Conservation (phyloP, 1,140 invertebrate genomes). For the Panagrolaimus sp. region DNA sequence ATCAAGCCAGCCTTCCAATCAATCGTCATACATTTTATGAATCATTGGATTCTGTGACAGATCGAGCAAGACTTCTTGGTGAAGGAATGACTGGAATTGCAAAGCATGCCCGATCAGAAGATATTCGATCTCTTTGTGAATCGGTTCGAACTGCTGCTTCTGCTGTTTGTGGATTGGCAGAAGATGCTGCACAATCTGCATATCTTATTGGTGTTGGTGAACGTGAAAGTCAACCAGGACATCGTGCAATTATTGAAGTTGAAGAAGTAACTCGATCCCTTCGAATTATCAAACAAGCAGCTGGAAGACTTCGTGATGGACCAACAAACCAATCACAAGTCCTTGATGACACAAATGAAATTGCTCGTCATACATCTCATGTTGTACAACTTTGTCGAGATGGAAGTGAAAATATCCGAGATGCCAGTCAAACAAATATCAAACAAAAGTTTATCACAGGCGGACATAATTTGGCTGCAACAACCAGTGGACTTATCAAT, state of each 20-base stretch:
- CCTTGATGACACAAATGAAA: conserved; percentile 82
- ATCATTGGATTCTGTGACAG: conserved; percentile 84
- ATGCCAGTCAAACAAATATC: conserved; percentile 70
- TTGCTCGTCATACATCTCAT: conserved; percentile 91
- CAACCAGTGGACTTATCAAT: conserved; percentile 85
- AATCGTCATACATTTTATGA: conserved; percentile 85
- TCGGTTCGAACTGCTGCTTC: conserved; percentile 76
- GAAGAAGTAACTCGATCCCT: conserved; percentile 79
- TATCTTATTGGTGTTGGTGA: conserved; percentile 89
- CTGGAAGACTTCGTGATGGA: conserved; percentile 71
- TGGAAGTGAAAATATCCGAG: conserved; percentile 82
- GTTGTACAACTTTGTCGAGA: conserved; percentile 71
- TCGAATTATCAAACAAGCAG: conserved; percentile 80
- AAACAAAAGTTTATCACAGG: conserved; percentile 94
- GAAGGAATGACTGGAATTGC: conserved; percentile 90
- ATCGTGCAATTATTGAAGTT: conserved; percentile 83
- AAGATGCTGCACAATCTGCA: conserved; percentile 84
- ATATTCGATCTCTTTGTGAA: conserved; percentile 79
- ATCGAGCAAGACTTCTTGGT: conserved; percentile 76
- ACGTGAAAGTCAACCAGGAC: conserved; percentile 78
- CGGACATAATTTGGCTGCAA: conserved; percentile 92
- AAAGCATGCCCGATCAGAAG: conserved; percentile 78
- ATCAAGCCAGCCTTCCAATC: conserved; percentile 80
- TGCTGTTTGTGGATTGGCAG: conserved; percentile 84
- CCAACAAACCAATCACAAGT: conserved; percentile 61